phyloP scores from a whole-genome alignment of 2,888 invertebrate species.

The Micoletzkya japonica region DNA sequence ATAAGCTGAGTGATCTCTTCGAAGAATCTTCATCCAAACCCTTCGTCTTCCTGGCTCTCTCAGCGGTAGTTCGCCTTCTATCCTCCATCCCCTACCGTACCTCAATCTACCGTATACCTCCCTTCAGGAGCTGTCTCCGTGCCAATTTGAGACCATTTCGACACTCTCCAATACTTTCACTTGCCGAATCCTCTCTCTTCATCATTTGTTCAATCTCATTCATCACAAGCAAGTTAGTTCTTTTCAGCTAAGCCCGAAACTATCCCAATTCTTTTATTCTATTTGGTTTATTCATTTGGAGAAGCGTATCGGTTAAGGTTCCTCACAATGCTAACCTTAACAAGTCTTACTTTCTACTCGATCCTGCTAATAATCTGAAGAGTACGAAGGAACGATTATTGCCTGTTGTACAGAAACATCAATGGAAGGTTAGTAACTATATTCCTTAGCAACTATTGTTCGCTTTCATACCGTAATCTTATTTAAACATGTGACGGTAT shows the following conservation, averaged over 20 bases:
- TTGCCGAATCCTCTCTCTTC: conserved; percentile 13
- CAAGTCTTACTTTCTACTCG: conserved; percentile 72
- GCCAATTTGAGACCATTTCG: conserved; percentile 1
- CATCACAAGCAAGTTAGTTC: no score
- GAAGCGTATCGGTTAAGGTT: no score
- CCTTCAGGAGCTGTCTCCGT: conserved; percentile 15
- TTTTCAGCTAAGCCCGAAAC: no score
- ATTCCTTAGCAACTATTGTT: background rate
- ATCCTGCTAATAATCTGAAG: conserved; percentile 75
- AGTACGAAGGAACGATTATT: conserved; percentile 71
- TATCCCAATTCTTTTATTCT: background rate
- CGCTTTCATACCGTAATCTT: background rate
- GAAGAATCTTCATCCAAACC: no score
- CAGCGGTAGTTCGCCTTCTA: background rate
- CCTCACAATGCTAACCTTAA: conserved; percentile 3
- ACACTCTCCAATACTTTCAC: background rate
- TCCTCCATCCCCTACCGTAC: no score
- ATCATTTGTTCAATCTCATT: conserved; percentile 15
- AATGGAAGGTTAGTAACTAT: conserved; percentile 9
- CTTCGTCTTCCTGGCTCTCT: conserved; percentile 21
- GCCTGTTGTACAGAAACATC: conserved; percentile 59
- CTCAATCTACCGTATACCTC: background rate
- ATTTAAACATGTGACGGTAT: no score
- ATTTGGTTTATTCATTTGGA: no score
- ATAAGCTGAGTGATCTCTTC: no score